Evolutionary conservation across 2,113 vertebrate genomes (phyloP).

Genomic region (Conger conger): DNA sequence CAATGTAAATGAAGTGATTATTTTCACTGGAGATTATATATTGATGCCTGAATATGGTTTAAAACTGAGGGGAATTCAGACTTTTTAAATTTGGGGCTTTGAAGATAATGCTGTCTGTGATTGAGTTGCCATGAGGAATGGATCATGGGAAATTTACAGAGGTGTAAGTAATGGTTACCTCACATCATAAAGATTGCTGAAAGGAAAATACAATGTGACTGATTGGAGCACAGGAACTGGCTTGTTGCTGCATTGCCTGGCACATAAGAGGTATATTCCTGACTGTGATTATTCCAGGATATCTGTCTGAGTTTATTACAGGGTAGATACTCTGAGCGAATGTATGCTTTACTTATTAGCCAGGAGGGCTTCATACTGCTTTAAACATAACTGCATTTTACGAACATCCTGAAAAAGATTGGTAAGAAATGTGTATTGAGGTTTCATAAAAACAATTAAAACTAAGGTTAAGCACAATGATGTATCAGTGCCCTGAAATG

Average conservation of each 20-base stretch:
- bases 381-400: background rate
- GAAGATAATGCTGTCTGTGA: slow-evolving; percentile 32
- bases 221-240: slow-evolving; percentile 32
- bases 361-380: slow-evolving; percentile 34
- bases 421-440: background rate
- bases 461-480: background rate
- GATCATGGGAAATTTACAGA: slow-evolving; percentile 43
- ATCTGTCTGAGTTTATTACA: slow-evolving; percentile 59
- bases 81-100: slow-evolving; percentile 20
- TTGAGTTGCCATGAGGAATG: slow-evolving; percentile 21
- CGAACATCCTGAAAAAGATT: no score
- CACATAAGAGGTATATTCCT: slow-evolving; percentile 47
- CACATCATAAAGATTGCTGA: slow-evolving; percentile 48
- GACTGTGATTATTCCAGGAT: slow-evolving; percentile 45
- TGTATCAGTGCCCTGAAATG: background rate
- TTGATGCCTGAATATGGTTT: background rate
- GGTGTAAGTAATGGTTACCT: slow-evolving; percentile 48
- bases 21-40: background rate
- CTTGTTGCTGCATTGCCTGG: slow-evolving; percentile 45
- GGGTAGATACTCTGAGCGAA: slow-evolving; percentile 33
- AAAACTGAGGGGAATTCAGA: background rate
- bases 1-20: background rate
- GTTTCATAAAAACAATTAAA: background rate
- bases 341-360: slow-evolving; percentile 36
- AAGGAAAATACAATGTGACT: slow-evolving; percentile 33